Base-by-base conservation (phyloP, 1,140 invertebrate genomes). In the Acromyrmex heyeri region DNA sequence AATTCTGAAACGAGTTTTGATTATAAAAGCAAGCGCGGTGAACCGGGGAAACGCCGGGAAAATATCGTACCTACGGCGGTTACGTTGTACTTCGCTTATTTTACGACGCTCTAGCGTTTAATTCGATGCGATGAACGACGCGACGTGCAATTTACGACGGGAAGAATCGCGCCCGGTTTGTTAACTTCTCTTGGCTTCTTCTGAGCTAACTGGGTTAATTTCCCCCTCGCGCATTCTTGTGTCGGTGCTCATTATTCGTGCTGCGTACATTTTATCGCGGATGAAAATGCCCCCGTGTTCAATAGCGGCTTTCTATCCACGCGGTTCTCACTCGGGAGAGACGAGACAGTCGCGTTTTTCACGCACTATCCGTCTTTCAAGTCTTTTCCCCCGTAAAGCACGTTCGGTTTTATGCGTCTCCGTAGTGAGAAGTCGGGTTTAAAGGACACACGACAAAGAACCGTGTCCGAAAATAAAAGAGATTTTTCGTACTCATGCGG, bases 121-220 rank as follows among this genome's bases (percentile, higher is more conserved):
- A 72, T 30, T 16, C 34, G 65, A 24, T 7, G 34, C 64, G 67
- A 82, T 73, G 27, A 83, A 83, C 79, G 18, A 34, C 53, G 67
- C 34, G 53, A 83, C 69, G 50, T 21, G 21, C 79, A 59, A 72
- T 75, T 75, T 75, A 59, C 24, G 70, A 61, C 30, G 30, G n/a
- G 34, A 55, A 85, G 59, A 73, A 65, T 85, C 82, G 61, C 73
- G 82, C 50, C 53, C 14, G 67, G 67, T 82, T 82, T 73, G 57
- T 83, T 83, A 85, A 78, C 59, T 78, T 78, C 65, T 61, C 65
- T 44, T 30, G 34, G 34, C 44, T 75, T 75, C 70, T 59, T 57
- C 21, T 38, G 30, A n/a, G 16, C 59, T 77, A 85, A 82, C 67
- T 82, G 34, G 79, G 55, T 82, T 82, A 82, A 82, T 73, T 82